Evolutionary conservation across 1,140 invertebrate species (phyloP), one percentile per base, ranked within the genome.

Genomic region (Triops cancriformis): DNA sequence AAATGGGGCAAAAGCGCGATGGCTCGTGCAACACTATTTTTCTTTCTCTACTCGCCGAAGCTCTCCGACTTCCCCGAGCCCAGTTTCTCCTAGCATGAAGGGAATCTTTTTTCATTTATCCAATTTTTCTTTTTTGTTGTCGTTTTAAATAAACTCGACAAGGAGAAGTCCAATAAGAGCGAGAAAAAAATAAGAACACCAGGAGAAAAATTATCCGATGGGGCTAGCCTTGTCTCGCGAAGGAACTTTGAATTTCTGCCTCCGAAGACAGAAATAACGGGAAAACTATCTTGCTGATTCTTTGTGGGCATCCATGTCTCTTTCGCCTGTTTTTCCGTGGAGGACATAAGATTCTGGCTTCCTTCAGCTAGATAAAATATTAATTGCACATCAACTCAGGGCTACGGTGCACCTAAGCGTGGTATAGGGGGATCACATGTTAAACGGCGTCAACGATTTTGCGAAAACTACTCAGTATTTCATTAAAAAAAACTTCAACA

Each of bases 1-100:
- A 64, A 64, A 64, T 64, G 51, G 51, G 51, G 51, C 51, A 64
- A 64, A 64, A 64, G 51, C 51, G 51, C 51, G 51, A 64, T 64
- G 51, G 51, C 51, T 64, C 51, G 51, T 64, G 51, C 51, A 64
- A 64, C 51, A 64, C 51, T 64, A 23, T 18, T 64, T 64, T 64
- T 23, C 23, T 64, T 64, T 64, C 51, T 18, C 4, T 64, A 64
- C 23, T 64, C 51, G 14, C 23, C 51, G n/a, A 6, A 64, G 51
- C 51, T n/a, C 31, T 37, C 31, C 14, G 14, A 18, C 51, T 64
- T 64, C 14, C 51, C 51, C 51, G 23, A 64, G 14, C 51, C 51
- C 51, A 18, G 14, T 64, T 64, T 64, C 23, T 64, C 23, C 51
- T 23, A 23, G 51, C 51, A 18, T n/a, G 23, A 23, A 18, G 51